Percentiles rank a stretch among this genome's conserved stretches.
Evolutionary conservation across 2,113 vertebrate species (phyloP).

Genomic region (Corynorhinus townsendii): DNA sequence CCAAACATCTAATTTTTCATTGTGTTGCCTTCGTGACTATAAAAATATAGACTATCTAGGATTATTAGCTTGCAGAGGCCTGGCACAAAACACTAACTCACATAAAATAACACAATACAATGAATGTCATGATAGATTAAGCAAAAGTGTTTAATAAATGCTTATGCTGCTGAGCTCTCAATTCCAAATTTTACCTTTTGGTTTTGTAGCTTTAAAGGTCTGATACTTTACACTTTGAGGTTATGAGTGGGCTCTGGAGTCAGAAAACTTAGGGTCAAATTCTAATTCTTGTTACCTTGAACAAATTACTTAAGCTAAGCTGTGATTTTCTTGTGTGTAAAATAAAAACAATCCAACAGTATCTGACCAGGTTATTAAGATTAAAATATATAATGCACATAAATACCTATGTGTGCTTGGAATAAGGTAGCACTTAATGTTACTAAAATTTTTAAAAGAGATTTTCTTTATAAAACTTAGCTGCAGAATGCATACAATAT

Average conservation of each 20-base stretch:
- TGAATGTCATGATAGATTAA: not conserved
- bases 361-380: not conserved
- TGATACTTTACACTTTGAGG: not conserved
- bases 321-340: not conserved
- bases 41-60: not conserved
- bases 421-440: not conserved
- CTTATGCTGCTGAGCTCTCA: not conserved
- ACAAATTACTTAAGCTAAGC: not conserved
- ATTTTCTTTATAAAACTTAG: not conserved
- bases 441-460: not conserved
- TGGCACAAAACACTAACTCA: conserved; percentile 1
- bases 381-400: not conserved
- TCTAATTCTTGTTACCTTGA: not conserved
- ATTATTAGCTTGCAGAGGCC: not conserved
- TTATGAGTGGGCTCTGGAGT: not conserved
- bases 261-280: not conserved
- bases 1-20: not conserved
- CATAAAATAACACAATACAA: not conserved
- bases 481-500: not conserved
- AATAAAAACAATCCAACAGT: not conserved
- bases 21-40: not conserved
- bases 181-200: not conserved
- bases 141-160: not conserved
- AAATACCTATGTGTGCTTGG: not conserved
- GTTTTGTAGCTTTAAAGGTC: not conserved